phyloP scores from a whole-genome alignment of 2,113 vertebrate genomes.

The Elgaria multicarinata region DNA sequence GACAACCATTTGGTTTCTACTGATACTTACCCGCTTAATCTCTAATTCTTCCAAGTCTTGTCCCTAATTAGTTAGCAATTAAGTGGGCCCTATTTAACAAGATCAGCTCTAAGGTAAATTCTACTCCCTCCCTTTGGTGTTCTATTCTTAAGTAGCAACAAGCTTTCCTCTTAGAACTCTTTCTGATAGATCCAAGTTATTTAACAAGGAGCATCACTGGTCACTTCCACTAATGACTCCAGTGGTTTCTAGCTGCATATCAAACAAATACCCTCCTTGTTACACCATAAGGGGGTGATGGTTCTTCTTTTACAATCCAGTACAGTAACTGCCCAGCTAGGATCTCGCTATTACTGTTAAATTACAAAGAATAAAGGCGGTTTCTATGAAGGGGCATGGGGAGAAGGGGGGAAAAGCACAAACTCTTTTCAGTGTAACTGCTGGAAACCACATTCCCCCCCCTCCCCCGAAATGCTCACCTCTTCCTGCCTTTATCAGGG shows the following conservation, averaged over 20 bases:
- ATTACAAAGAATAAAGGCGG: constrained; percentile 62
- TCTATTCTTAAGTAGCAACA: neutral
- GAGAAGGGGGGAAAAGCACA: constrained; percentile 4
- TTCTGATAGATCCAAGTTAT: constrained; percentile 50
- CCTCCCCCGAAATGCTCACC: constrained; percentile 25
- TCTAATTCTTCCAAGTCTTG: neutral
- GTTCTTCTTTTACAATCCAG: constrained; percentile 31
- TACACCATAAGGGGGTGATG: constrained; percentile 1
- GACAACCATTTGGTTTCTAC: neutral
- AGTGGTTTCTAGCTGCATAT: constrained; percentile 29
- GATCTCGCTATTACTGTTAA: constrained; percentile 58
- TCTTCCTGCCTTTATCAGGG: constrained; percentile 63
- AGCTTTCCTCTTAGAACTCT: neutral
- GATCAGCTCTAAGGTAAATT: neutral
- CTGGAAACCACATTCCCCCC: constrained; percentile 49
- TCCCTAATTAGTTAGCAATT: neutral
- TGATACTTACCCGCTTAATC: neutral
- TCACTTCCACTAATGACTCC: neutral
- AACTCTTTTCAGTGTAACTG: constrained; percentile 52
- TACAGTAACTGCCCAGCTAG: constrained; percentile 51
- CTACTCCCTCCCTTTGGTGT: neutral
- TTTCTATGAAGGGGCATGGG: constrained; percentile 38
- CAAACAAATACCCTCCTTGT: constrained; percentile 32
- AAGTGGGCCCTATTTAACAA: neutral
- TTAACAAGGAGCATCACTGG: neutral